Evolutionary conservation across 2,888 invertebrate genomes (phyloP).

Genomic region (Caenorhabditis sp.): DNA sequence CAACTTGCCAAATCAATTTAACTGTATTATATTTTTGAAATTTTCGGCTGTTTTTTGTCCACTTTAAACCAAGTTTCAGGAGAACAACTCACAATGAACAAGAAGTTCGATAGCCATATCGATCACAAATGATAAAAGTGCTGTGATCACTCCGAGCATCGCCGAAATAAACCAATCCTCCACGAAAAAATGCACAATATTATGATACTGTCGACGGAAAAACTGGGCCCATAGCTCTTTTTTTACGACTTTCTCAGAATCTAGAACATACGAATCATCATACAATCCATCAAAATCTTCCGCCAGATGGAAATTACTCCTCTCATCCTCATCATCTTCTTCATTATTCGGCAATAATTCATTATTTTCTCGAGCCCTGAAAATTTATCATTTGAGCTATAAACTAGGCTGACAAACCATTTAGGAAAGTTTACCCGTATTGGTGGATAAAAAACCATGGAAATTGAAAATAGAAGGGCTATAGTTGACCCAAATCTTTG

Average conservation of each 20-base stretch:
- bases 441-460: too few species aligned
- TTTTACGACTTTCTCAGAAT: constrained; percentile 21
- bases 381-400: too few species aligned
- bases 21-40: too few species aligned
- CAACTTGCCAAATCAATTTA: too few species aligned
- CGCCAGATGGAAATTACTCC: not conserved
- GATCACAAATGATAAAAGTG: constrained; percentile 69
- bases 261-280: not conserved
- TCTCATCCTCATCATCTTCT: not conserved
- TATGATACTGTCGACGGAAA: constrained; percentile 54
- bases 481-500: too few species aligned
- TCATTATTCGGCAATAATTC: not conserved
- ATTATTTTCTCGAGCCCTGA: not conserved
- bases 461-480: too few species aligned
- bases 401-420: too few species aligned
- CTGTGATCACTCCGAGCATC: constrained; percentile 73
- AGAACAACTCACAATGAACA: constrained; percentile 63
- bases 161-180: constrained; percentile 74
- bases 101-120: constrained; percentile 68
- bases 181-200: constrained; percentile 69
- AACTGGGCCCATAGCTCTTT: constrained; percentile 34
- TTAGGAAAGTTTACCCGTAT: too few species aligned
- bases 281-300: not conserved
- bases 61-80: too few species aligned
- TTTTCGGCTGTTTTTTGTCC: too few species aligned